Evolutionary conservation across 2,797 vertebrate genomes (phyloP), one percentile per base, ranked within the genome.

Genomic region (Aphelocoma californica): DNA sequence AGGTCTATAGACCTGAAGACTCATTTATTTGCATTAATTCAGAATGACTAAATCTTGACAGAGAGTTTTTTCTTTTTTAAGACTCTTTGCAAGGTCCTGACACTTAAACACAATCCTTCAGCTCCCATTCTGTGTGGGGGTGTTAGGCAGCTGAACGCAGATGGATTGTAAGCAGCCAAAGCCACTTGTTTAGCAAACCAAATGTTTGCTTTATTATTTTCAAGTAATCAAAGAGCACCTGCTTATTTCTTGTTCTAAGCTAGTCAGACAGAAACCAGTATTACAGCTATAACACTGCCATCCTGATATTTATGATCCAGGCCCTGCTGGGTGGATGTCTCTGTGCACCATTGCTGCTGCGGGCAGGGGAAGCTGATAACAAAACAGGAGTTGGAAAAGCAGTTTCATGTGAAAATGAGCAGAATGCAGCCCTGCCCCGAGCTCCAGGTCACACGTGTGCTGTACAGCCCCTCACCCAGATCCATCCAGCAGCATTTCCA

Each of bases 111-210:
- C 62, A 81, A 60, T 54, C 54, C 38, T 62, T 72, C 60, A 32
- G 40, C 36, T 94, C 87, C 73, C 0, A 0, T 66, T 91, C 66
- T 10, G 7, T 77, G 80, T 26, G 93, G 61, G 91, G 64, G 70
- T 70, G 85, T 90, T 25, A 90, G 45, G 85, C 51, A 92, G 60
- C 73, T 9, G 28, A 92, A 79, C 3, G 0, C 80, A 94, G 94
- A 92, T 92, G 80, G 90, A 66, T 67, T 79, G 25, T 24, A 67
- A 94, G 85, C 70, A 67, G 60, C 82, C 80, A 54, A 75, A 92
- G 62, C 51, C 62, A 28, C 85, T 96, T 94, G 62, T 92, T 97
- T 88, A 97, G 80, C 70, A 94, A 95, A 79, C 64, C 70, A 92
- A 96, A 92, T 80, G 73, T 66, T 91, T 95, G 85, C 60, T 86